A percentile compares a stretch with the other conserved stretches of the same genome.
phyloP scores from a whole-genome alignment of 2,113 vertebrate species.

The Myodes glareolus region DNA sequence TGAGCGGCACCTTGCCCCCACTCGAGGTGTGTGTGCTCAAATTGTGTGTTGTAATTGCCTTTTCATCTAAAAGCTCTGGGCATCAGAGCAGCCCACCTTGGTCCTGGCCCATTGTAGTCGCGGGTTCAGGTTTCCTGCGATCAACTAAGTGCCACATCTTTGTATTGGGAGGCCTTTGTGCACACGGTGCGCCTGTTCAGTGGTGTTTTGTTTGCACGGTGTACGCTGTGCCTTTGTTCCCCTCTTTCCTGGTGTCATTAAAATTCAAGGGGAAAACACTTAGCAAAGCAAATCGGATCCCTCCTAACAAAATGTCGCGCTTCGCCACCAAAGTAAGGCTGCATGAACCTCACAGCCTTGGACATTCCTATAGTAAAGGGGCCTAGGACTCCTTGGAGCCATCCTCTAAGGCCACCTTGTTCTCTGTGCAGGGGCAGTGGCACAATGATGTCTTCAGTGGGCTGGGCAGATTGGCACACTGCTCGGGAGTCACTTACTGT shows the following conservation, averaged over 20 bases:
- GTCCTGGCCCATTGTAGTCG: not conserved
- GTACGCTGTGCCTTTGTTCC: slow-evolving; percentile 53
- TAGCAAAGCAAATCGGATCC: slow-evolving; percentile 62
- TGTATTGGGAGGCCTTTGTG: not conserved
- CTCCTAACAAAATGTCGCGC: slow-evolving; percentile 56
- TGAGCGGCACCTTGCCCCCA: fast-evolving
- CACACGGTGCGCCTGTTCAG: too few species aligned
- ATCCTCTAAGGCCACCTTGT: slow-evolving; percentile 76
- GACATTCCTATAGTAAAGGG: not conserved
- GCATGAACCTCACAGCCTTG: slow-evolving; percentile 29
- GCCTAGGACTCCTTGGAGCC: slow-evolving; percentile 35
- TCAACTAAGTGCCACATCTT: not conserved
- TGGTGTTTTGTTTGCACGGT: not conserved
- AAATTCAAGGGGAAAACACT: slow-evolving; percentile 49
- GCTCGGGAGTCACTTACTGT: slow-evolving; percentile 84
- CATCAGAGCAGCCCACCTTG: not conserved
- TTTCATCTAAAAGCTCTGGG: not conserved
- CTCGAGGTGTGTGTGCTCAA: fast-evolving
- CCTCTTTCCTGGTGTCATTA: not conserved
- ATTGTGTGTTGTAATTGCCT: not conserved
- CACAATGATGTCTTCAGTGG: slow-evolving; percentile 83
- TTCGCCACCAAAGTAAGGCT: slow-evolving; percentile 72
- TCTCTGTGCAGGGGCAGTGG: slow-evolving; percentile 86
- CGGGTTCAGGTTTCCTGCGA: not conserved
- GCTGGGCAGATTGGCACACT: slow-evolving; percentile 79